phyloP scores from a whole-genome alignment of 2,797 vertebrate species.

The Xyrichtys novacula region DNA sequence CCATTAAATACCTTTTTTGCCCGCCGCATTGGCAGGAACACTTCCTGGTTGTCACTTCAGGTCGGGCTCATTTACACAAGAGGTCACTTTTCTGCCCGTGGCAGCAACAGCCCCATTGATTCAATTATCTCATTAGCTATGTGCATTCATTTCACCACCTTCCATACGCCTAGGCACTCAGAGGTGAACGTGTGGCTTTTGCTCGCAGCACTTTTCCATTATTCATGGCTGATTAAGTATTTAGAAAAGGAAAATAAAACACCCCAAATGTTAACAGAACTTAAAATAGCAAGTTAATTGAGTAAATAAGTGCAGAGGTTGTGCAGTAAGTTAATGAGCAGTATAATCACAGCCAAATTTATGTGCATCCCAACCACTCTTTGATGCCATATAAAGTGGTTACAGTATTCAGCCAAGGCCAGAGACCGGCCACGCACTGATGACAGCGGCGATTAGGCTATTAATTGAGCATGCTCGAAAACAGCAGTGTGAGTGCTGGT shows the following conservation, averaged over 20 bases:
- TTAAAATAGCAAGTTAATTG: constrained; percentile 74
- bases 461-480: constrained; percentile 64
- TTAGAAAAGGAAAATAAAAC: constrained; percentile 63
- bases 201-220: constrained; percentile 69
- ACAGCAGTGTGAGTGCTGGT: not conserved
- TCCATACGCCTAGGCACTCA: constrained; percentile 48
- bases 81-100: constrained; percentile 39
- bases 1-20: not conserved
- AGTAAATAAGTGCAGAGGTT: constrained; percentile 79
- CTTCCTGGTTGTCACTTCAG: constrained; percentile 54
- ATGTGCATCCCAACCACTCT: constrained; percentile 59
- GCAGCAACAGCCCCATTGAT: constrained; percentile 47
- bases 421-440: constrained; percentile 16
- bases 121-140: constrained; percentile 64
- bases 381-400: constrained; percentile 38
- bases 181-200: constrained; percentile 61
- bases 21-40: constrained; percentile 12
- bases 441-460: constrained; percentile 55
- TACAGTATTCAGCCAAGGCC: constrained; percentile 40
- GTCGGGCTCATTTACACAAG: constrained; percentile 53
- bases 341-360: constrained; percentile 69
- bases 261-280: constrained; percentile 63
- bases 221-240: constrained; percentile 77
- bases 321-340: constrained; percentile 72
- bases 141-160: constrained; percentile 60